A percentile compares a stretch with the other conserved stretches of the same genome.
Evolutionary conservation across 2,113 vertebrate genomes (phyloP).

Genomic region (Microcebus murinus): DNA sequence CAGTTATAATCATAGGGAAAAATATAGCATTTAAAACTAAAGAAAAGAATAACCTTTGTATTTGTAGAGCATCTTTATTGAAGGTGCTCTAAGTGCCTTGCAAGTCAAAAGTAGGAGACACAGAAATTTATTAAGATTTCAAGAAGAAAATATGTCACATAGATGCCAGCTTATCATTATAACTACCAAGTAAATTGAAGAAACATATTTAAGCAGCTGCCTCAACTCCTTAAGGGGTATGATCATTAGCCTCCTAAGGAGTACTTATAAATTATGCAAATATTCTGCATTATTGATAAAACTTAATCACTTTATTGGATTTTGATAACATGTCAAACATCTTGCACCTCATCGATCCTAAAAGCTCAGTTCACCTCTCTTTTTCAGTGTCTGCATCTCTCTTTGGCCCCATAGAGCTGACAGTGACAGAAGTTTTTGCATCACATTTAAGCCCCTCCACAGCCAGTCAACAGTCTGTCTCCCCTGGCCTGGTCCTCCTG

Average conservation of each 20-base stretch:
- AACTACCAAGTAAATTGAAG: background rate
- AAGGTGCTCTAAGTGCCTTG: background rate
- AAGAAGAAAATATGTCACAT: background rate
- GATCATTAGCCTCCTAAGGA: background rate
- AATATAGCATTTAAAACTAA: conserved; percentile 36
- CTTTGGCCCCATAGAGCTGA: background rate
- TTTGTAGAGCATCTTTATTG: background rate
- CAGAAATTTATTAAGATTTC: conserved; percentile 10
- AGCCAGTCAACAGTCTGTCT: background rate
- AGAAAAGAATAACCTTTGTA: background rate
- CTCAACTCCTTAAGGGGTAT: background rate
- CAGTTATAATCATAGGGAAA: conserved; percentile 31
- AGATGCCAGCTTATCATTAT: background rate
- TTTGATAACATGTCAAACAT: conserved; percentile 4
- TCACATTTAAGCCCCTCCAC: background rate
- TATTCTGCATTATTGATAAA: conserved; percentile 33
- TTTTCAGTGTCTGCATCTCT: background rate
- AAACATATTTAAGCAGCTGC: background rate
- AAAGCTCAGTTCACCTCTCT: background rate
- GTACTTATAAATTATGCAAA: conserved; percentile 44
- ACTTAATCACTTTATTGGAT: background rate
- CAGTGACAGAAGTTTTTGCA: background rate
- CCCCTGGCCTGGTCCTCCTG: background rate
- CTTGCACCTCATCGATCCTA: background rate
- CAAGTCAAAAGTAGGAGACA: background rate